Percentiles rank a stretch among this genome's conserved stretches.
Conservation (phyloP, 2,113 vertebrate genomes). For the Notarius quadriscutis region DNA sequence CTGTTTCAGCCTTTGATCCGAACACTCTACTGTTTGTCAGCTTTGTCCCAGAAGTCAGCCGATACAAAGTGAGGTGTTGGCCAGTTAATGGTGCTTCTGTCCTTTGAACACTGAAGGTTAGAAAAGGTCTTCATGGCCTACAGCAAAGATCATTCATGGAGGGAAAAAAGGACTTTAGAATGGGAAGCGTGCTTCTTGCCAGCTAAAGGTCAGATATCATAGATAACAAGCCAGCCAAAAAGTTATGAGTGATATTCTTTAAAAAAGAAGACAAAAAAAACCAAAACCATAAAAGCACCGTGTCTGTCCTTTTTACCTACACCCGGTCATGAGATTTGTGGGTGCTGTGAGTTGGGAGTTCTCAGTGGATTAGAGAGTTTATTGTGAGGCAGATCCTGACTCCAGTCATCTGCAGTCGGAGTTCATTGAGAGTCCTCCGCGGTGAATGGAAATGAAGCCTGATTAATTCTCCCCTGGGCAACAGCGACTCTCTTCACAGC, state of each 20-base stretch:
- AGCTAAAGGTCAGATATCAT: conserved; percentile 69
- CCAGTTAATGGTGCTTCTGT: conserved; percentile 53
- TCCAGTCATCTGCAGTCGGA: conserved; percentile 57
- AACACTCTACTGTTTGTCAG: conserved; percentile 42
- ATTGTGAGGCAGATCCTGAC: conserved; percentile 51
- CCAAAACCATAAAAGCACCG: conserved; percentile 11
- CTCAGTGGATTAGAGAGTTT: conserved; percentile 59
- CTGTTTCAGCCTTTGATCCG: conserved; percentile 48
- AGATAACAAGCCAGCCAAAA: conserved; percentile 56
- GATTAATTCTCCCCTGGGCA: conserved; percentile 66
- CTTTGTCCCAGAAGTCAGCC: conserved; percentile 38
- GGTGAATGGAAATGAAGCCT: conserved; percentile 65
- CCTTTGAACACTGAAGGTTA: conserved; percentile 63
- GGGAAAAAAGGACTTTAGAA: conserved; percentile 51
- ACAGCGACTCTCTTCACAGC: conserved; percentile 51
- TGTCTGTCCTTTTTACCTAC: conserved; percentile 22
- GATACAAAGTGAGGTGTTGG: conserved; percentile 41
- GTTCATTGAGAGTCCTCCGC: conserved; percentile 57
- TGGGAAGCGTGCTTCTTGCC: conserved; percentile 55
- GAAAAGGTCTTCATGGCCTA: conserved; percentile 63
- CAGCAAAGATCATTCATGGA: conserved; percentile 54
- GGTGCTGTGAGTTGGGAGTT: conserved; percentile 44
- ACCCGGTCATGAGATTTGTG: conserved; percentile 21
- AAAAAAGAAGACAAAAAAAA: neutral
- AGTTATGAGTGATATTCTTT: conserved; percentile 47